phyloP scores from a whole-genome alignment of 2,797 vertebrate genomes.

The Amphiprion clarkii region DNA sequence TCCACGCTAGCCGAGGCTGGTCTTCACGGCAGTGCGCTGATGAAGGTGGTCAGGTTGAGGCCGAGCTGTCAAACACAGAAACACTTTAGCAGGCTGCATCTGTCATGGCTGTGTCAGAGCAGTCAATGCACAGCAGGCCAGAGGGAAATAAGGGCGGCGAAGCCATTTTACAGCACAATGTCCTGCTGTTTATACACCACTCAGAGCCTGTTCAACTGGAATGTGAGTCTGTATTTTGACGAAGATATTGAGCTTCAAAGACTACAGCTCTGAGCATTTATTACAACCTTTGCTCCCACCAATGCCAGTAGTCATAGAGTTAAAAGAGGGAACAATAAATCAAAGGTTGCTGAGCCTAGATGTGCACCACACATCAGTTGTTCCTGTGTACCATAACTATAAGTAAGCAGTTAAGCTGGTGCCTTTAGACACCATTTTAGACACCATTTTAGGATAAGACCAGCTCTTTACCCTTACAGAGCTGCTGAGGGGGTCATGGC shows the following conservation, averaged over 20 bases:
- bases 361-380: constrained; percentile 4
- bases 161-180: constrained; percentile 55
- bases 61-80: constrained; percentile 53
- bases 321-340: constrained; percentile 31
- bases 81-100: constrained; percentile 42
- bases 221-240: constrained; percentile 47
- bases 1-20: neutral
- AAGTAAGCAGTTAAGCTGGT: neutral
- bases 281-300: constrained; percentile 4
- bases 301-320: constrained; percentile 13
- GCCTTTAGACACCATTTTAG: neutral
- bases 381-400: neutral
- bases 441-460: too few relatives aligned
- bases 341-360: constrained; percentile 4
- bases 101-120: constrained; percentile 55
- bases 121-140: constrained; percentile 36
- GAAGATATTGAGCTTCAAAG: constrained; percentile 40
- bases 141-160: constrained; percentile 40
- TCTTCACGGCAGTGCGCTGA: constrained; percentile 31
- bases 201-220: constrained; percentile 31
- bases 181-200: constrained; percentile 51
- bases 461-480: too few relatives aligned
- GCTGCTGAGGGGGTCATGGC: too few relatives aligned
- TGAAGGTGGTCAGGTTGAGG: constrained; percentile 52
- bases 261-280: constrained; percentile 30